phyloP scores from a whole-genome alignment of 2,797 vertebrate genomes.

The Coracias cyanogaster region DNA sequence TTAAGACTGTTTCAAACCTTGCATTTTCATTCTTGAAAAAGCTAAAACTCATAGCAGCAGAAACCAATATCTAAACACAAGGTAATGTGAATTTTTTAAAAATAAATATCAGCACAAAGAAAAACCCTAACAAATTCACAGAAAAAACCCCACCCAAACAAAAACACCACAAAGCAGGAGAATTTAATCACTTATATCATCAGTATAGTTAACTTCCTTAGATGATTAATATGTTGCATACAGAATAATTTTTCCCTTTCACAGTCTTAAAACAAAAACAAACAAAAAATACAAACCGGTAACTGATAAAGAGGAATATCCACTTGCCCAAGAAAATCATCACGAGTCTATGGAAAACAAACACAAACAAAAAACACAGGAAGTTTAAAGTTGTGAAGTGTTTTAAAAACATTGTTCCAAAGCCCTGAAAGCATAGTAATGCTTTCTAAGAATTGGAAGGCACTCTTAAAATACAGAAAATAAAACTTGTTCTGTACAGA shows the following conservation, averaged over 20 bases:
- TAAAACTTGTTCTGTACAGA: neutral
- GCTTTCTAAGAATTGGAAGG: neutral
- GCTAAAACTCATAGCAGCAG: neutral
- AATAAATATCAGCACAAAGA: neutral
- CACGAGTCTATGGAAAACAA: slow-evolving; percentile 87
- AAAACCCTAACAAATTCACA: neutral
- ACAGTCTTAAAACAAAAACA: neutral
- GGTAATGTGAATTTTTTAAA: neutral
- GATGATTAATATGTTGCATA: neutral
- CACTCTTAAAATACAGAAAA: neutral
- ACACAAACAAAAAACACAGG: neutral
- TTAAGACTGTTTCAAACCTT: neutral
- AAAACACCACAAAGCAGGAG: neutral
- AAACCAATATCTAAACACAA: neutral
- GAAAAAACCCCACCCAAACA: neutral
- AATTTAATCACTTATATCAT: neutral
- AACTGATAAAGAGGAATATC: slow-evolving; percentile 96
- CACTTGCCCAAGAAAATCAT: slow-evolving; percentile 98
- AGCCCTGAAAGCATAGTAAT: neutral
- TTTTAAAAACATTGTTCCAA: neutral
- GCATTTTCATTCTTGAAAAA: neutral
- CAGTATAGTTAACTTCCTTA: neutral
- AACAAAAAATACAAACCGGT: slow-evolving; percentile 80
- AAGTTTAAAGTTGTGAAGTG: neutral
- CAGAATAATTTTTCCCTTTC: neutral